Conservation (phyloP, 2,888 invertebrate species). For the Oxyscelio sp. region DNA sequence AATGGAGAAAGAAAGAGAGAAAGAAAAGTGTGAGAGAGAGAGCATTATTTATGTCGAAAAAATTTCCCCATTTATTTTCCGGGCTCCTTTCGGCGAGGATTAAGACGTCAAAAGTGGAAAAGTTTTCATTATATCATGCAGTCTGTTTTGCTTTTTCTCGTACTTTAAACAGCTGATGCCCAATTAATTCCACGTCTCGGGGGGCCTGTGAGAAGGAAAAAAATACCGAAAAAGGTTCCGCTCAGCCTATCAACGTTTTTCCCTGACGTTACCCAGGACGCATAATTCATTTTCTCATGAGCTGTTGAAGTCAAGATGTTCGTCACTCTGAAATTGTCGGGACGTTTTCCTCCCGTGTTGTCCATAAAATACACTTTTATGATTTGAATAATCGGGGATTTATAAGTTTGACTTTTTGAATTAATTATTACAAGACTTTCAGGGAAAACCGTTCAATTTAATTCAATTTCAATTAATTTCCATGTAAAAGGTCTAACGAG, state of each 20-base stretch:
- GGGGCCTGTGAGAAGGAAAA: slow-evolving; percentile 41
- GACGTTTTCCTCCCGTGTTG: not conserved
- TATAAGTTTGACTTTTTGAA: too few relatives aligned
- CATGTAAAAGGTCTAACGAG: too few relatives aligned
- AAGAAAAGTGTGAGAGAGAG: too few relatives aligned
- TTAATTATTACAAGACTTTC: too few relatives aligned
- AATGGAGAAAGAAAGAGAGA: too few relatives aligned
- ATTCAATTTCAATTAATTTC: too few relatives aligned
- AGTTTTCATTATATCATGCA: slow-evolving; percentile 44
- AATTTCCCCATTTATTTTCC: slow-evolving; percentile 45
- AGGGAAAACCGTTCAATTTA: too few relatives aligned
- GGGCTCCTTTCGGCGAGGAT: slow-evolving; percentile 38
- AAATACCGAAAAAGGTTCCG: slow-evolving; percentile 53
- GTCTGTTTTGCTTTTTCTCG: slow-evolving; percentile 51
- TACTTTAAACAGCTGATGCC: slow-evolving; percentile 64
- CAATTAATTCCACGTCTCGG: slow-evolving; percentile 63
- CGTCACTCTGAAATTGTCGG: slow-evolving; percentile 13
- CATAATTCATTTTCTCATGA: slow-evolving; percentile 65
- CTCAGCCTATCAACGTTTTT: slow-evolving; percentile 56
- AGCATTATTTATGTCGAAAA: slow-evolving; percentile 56
- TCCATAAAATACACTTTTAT: too few relatives aligned
- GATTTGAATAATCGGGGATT: too few relatives aligned
- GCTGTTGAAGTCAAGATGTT: slow-evolving; percentile 62
- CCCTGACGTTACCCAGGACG: slow-evolving; percentile 17
- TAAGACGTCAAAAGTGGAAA: slow-evolving; percentile 62